Evolutionary conservation across 2,113 vertebrate species (phyloP), one percentile per base, ranked within the genome.

Genomic region (Jaculus jaculus): DNA sequence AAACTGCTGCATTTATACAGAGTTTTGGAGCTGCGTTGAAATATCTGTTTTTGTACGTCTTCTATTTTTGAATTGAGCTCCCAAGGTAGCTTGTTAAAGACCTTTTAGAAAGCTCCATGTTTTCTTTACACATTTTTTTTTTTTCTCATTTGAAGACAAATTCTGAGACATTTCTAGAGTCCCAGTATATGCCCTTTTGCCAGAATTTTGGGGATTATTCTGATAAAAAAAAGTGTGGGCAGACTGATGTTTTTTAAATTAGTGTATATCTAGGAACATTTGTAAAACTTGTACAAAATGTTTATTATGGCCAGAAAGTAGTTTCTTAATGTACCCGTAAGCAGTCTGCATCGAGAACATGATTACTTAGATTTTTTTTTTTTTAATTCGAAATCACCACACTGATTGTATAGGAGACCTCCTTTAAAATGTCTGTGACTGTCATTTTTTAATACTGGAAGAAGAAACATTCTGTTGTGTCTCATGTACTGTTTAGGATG

Each of bases 1-100:
- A 97, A 93, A 95, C 95, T 74, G 87, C 96, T 95, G 91, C 94
- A 94, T 96, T 97, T 97, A 94, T 96, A 96, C 96, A 94, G 91
- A 91, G 88, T 96, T 96, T 96, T 95, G 96, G 93, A 97, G 94
- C 93, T 92, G 91, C 87, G 93, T 79, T 96, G 96, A 96, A 94
- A 94, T 80, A 93, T 71, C 85, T 96, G 93, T 95, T 95, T 91
- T 94, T 95, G 94, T 94, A 94, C 39, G 83, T 68, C 91, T 51
- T 93, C n/a, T 96, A 65, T 96, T 96, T 96, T 91, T 96, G 17
- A 95, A 95, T 89, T 94, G 82, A 92, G 93, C 80, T 96, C 86
- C 91, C 91, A 47, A n/a, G n/a, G n/a, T n/a, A n/a, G n/a, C n/a
- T n/a, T n/a, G n/a, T n/a, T n/a, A n/a, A n/a, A n/a, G n/a, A n/a